These are phyloP conservation scores for Callosobruchus maculatus DNA, from an alignment of 2,888 invertebrate species.

Conservation along the genomic window DNA sequence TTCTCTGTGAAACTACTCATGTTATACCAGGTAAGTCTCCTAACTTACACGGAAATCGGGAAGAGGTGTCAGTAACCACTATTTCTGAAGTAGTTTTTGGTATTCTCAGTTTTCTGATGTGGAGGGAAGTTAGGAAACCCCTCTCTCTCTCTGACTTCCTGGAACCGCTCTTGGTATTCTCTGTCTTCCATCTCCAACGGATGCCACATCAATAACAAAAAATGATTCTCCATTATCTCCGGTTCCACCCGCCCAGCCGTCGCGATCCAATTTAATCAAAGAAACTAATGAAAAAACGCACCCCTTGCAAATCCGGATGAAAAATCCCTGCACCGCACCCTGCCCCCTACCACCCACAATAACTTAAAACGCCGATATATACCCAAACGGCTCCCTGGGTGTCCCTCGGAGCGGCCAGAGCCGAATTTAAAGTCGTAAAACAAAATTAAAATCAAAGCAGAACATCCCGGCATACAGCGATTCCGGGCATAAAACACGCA, in stretches of 20 bases:
- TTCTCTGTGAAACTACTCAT: too few relatives aligned
- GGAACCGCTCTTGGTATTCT: too few relatives aligned
- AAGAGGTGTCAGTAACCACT: too few relatives aligned
- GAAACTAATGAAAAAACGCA: background rate
- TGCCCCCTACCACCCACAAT: background rate
- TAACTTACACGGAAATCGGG: too few relatives aligned
- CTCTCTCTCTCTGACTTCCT: too few relatives aligned
- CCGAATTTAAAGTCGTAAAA: conserved; percentile 33
- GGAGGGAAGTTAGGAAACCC: too few relatives aligned
- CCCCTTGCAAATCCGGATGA: background rate
- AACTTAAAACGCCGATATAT: conserved; percentile 16
- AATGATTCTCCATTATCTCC: background rate
- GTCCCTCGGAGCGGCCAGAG: conserved; percentile 18
- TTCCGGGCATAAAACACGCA: conserved; percentile 46
- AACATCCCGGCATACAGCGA: conserved; percentile 35
- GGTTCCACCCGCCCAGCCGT: background rate
- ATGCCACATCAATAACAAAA: background rate
- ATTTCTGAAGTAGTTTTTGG: too few relatives aligned
- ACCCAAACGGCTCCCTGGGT: conserved; percentile 22
- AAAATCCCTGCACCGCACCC: background rate
- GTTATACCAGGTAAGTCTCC: too few relatives aligned
- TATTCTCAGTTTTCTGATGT: too few relatives aligned
- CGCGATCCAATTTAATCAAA: background rate
- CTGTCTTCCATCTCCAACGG: background rate
- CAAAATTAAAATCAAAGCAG: conserved; percentile 44